Evolutionary conservation across 2,113 vertebrate species (phyloP), one percentile per base, ranked within the genome.

Genomic region (Aphyosemion australe): DNA sequence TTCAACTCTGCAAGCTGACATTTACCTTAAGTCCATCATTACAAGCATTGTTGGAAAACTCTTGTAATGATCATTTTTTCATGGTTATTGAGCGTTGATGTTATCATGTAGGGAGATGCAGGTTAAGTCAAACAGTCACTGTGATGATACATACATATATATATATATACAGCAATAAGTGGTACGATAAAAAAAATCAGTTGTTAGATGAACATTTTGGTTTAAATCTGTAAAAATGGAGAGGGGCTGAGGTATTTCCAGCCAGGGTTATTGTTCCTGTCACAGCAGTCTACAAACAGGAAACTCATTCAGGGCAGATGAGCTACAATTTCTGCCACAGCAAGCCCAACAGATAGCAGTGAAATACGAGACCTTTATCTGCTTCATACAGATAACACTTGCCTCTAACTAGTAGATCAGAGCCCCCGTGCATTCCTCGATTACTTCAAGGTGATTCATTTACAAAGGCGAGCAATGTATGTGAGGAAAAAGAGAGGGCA

Each of bases 271-370:
- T 26, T 26, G 82, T 61, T 72, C 78, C 34, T 58, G 51, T 57
- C 59, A 74, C 71, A 79, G 8, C 58, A 64, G 65, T 43, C 53
- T 12, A 39, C 31, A 48, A 54, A 72, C 72, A 78, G 54, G 26
- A 62, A 60, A 43, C 73, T 73, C 66, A 65, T 21, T 77, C 75
- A 41, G 61, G 71, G 61, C 53, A 76, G 72, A 81, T 60, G 79
- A 85, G 80, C 80, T 72, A 69, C 79, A 81, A 75, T 83, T 83
- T 79, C 83, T 78, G 72, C 65, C 60, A 53, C 4, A 54, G 49
- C 71, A 61, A 73, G 45, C 60, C 73, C 62, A 85, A 84, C 53
- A 68, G 58, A 60, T 57, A 65, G 58, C 43, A 3, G 57, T 73
- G 65, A 87, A 69, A 84, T 41, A 69, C 31, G 39, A 87, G 65